A percentile compares a stretch with the other conserved stretches of the same genome.
phyloP scores from a whole-genome alignment of 2,888 invertebrate species.

The Melolontha melolontha region DNA sequence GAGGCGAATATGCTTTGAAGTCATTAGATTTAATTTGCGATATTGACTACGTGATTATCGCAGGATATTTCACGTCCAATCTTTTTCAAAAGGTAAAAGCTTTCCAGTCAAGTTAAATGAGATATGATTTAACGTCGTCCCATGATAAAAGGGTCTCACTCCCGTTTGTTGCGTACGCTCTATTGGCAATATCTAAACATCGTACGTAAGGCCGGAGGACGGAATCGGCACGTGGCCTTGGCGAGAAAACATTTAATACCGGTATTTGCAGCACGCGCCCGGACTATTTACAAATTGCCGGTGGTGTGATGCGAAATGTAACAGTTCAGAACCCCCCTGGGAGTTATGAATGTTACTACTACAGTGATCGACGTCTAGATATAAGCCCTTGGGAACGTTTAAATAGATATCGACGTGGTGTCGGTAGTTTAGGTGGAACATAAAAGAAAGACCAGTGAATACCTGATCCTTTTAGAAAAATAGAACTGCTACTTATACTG shows the following conservation, averaged over 20 bases:
- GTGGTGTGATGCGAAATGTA: conserved; percentile 55
- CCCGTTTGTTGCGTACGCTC: conserved; percentile 31
- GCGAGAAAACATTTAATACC: conserved; percentile 65
- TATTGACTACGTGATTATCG: conserved; percentile 24
- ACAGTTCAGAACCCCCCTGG: conserved; percentile 39
- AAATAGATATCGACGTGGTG: conserved; percentile 29
- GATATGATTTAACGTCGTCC: conserved; percentile 28
- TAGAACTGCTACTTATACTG: no score
- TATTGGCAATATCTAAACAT: conserved; percentile 48
- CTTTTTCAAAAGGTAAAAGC: conserved; percentile 26
- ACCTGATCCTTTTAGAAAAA: no score
- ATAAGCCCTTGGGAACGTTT: conserved; percentile 29
- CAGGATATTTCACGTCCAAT: conserved; percentile 22
- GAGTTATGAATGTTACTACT: conserved; percentile 30
- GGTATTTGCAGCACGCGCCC: conserved; percentile 64
- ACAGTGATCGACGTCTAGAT: conserved; percentile 36
- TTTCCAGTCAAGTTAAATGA: conserved; percentile 30
- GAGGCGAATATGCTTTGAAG: no score
- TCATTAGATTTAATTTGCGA: conserved; percentile 9
- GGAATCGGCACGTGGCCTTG: conserved; percentile 60
- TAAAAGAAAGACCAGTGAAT: not conserved
- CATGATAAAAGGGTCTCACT: conserved; percentile 33
- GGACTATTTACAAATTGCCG: conserved; percentile 66
- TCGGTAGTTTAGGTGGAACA: conserved; percentile 3
- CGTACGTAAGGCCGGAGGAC: conserved; percentile 45